phyloP scores from a whole-genome alignment of 2,797 vertebrate species.

The Cheirogaleus major region DNA sequence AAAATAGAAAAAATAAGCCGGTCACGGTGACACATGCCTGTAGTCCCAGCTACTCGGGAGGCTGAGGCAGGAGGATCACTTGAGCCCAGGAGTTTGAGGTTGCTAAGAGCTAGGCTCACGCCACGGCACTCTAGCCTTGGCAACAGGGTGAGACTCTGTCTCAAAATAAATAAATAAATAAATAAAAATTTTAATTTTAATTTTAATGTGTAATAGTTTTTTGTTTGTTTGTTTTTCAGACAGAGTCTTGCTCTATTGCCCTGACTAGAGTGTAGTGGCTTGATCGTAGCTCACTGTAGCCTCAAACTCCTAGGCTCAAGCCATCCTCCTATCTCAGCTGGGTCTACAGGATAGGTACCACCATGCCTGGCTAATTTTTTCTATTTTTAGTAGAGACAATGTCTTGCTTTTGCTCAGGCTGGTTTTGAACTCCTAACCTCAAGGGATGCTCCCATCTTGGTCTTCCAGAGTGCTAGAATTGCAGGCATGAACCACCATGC shows the following conservation, averaged over 20 bases:
- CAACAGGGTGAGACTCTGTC: too few relatives aligned
- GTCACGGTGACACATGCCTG: too few relatives aligned
- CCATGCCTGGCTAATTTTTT: background rate
- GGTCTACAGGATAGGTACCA: background rate
- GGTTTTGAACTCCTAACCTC: background rate
- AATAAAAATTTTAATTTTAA: too few relatives aligned
- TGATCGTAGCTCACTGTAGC: background rate
- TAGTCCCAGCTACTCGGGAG: too few relatives aligned
- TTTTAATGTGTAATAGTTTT: background rate
- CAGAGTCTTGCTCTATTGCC: background rate
- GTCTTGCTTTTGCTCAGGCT: background rate
- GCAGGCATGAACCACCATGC: background rate
- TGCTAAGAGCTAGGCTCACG: too few relatives aligned
- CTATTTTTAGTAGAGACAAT: background rate
- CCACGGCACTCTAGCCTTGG: too few relatives aligned
- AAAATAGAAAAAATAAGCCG: too few relatives aligned
- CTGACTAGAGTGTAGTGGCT: background rate
- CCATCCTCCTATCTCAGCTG: background rate
- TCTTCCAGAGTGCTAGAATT: background rate
- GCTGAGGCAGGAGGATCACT: too few relatives aligned
- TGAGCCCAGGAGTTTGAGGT: too few relatives aligned
- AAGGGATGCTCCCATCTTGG: background rate
- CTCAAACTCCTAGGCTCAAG: background rate
- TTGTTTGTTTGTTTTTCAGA: background rate
- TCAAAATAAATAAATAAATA: too few relatives aligned